Evolutionary conservation across 2,888 invertebrate genomes (phyloP), one percentile per base, ranked within the genome.

Genomic region (Lasioglossum villosulum): DNA sequence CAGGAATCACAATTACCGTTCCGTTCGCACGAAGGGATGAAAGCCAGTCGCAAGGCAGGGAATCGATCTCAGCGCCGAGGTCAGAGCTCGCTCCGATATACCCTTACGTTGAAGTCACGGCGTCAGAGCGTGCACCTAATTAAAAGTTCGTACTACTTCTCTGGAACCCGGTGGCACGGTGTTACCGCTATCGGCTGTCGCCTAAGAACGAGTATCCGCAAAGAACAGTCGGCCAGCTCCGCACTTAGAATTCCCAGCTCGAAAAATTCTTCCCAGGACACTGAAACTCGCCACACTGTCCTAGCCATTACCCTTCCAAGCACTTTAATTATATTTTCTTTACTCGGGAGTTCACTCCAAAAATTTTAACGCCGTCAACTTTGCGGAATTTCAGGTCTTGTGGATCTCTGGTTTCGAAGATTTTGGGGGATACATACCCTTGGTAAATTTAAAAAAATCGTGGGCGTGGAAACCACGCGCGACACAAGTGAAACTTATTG

Each of bases 61-160:
- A 76, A 86, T 86, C 86, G 86, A 86, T 85, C 85, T 74, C 70
- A 10, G 19, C n/a, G 12, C 23, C 39, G 75, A 75, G 85, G 81
- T 84, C 81, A 78, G 85, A 76, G 76, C 66, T 73, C 76, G 78
- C 68, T 52, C 78, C 73, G 84, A 88, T 88, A 75, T 87, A 77
- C 74, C 74, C 71, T 68, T 77, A 74, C 78, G 77, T 80, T 42
- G 71, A 76, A 87, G 78, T 82, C 88, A 80, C 83, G 77, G 39
- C 83, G 83, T 70, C 78, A 80, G 78, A 79, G 82, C 78, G 84
- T 78, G 83, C 87, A 88, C 78, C 87, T 89, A 89, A 89, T 89
- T 89, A 89, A 89, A 89, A 89, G 87, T 89, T 89, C 83, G 78
- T 78, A 80, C 80, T 81, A 82, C 81, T 83, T 84, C 75, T 73